These are phyloP conservation scores for Oligia fasciuncula DNA, from an alignment of 2,888 invertebrate genomes.

Conservation along the genomic window DNA sequence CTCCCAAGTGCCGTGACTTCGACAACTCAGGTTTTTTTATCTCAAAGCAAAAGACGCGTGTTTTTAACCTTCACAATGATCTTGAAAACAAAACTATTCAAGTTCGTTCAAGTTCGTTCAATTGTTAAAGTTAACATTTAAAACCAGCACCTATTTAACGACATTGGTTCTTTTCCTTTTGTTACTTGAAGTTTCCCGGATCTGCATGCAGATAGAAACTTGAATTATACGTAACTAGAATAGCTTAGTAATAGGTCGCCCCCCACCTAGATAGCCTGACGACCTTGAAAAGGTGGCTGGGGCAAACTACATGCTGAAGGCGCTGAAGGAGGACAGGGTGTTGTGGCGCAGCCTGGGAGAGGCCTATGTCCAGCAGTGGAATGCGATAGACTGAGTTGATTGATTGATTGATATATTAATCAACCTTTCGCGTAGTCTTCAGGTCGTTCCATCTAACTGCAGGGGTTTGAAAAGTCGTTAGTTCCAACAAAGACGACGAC, in stretches of 20 bases:
- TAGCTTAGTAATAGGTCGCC: too few relatives aligned
- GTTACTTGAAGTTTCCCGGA: neutral
- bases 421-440: too few relatives aligned
- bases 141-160: neutral
- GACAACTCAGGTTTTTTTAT: neutral
- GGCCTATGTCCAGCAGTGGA: neutral
- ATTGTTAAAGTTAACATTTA: neutral
- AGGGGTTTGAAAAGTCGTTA: neutral
- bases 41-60: neutral
- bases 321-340: too few relatives aligned
- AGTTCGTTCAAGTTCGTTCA: neutral
- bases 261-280: too few relatives aligned
- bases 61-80: neutral
- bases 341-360: too few relatives aligned
- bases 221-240: neutral
- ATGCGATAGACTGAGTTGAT: neutral
- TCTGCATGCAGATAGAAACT: neutral
- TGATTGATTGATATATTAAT: neutral
- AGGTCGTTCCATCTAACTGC: too few relatives aligned
- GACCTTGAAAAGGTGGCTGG: too few relatives aligned
- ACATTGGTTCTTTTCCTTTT: neutral
- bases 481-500: neutral
- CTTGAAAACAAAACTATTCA: neutral
- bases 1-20: neutral
- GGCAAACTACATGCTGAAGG: too few relatives aligned